Percentiles rank a stretch among this genome's conserved stretches.
Evolutionary conservation across 2,113 vertebrate species (phyloP).

Genomic region (Syngnathus scovelli): DNA sequence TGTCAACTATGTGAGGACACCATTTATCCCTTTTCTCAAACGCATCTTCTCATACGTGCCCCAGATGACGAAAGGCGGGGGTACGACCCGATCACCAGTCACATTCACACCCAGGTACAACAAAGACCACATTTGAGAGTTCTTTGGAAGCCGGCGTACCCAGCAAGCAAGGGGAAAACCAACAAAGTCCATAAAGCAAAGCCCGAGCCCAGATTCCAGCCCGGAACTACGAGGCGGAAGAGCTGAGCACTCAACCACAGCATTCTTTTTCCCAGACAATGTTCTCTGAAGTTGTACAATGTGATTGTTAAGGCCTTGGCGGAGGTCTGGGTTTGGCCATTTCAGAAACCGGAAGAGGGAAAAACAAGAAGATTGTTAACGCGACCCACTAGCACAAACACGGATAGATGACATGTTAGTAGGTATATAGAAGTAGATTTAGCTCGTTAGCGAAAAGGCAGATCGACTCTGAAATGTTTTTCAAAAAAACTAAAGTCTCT

Average conservation of each 20-base stretch:
- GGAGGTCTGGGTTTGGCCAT: background rate
- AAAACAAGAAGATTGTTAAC: conserved; percentile 62
- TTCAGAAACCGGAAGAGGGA: conserved; percentile 30
- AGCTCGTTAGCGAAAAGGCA: conserved; percentile 50
- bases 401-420: conserved; percentile 36
- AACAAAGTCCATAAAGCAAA: background rate
- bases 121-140: too few relatives aligned
- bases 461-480: conserved; percentile 59
- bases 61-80: background rate
- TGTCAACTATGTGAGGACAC: background rate
- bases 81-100: background rate
- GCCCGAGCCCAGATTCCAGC: background rate
- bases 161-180: background rate
- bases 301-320: background rate
- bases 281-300: background rate
- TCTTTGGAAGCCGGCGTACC: background rate
- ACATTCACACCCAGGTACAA: background rate
- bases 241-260: background rate
- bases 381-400: conserved; percentile 69
- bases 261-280: background rate
- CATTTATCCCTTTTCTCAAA: background rate
- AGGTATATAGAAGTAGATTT: conserved; percentile 39
- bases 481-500: conserved; percentile 44
- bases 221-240: background rate
- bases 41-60: background rate